Conservation (phyloP, 2,113 vertebrate species). For the Macaca fascicularis region T2T-MFA8v1.1 NC_088378.1:54183501-54184000, state of each 20-base stretch:
- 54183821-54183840: background rate
- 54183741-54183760: background rate
- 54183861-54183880: background rate
- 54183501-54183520: background rate
- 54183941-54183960: background rate
- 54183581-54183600: background rate
- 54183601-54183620: background rate
- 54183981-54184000: background rate
- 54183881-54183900: background rate
- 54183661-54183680: background rate
- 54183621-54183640: background rate
- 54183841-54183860: background rate
- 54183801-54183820: background rate
- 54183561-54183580: background rate
- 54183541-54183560: background rate
- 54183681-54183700: background rate
- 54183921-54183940: background rate
- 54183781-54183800: background rate
- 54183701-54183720: background rate
- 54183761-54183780: background rate
- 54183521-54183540: background rate
- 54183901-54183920: background rate
- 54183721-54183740: background rate
- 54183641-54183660: background rate
- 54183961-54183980: background rate